Base-by-base conservation (phyloP, 2,113 vertebrate genomes). In the Etia nguti region DNA sequence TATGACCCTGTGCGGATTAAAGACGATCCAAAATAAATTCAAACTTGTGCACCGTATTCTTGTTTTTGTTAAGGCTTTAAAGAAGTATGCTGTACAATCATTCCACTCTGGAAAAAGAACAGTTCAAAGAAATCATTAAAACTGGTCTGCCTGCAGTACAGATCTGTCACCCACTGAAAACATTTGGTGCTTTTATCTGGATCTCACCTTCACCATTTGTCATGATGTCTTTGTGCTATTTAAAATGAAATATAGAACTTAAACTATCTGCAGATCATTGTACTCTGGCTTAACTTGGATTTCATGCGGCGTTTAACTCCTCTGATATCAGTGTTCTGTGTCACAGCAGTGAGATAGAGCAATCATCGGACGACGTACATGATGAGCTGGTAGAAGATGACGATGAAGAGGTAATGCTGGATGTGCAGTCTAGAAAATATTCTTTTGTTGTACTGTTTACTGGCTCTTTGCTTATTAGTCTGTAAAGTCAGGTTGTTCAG, bases 321-420 rank as follows among this genome's bases (percentile, higher is more conserved):
- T 52, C 43, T 85, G 11, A 83, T 50, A 2, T 79, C 13, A 22
- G 9, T 82, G 70, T 26, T 81, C 20, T 93, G 48, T 87, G 6
- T 79, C 16, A 24, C 92, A 95, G 94, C 80, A 95, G 52, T 83
- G 96, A 96, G 90, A 93, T 79, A 0, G 95, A 96, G 43, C 92
- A 88, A 1, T 88, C 93, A 9, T 85, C 87, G 4, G 95, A 96
- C 9, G 95, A 95, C 50, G 52, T 87, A 11, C 93, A 95, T 2
- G 60, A 91, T 5, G 92, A 96, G 48, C 88, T 96, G 88, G 93
- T 95, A 1, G 95, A 96, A 59, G 92, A 96, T 79, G 94, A 96
- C 55, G 95, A 96, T 48, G 92, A 95, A 87, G 96, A 96, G 94
- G 96, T 96, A 92, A 90, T 10, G 22, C 26, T 56, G 11, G 55